Evolutionary conservation across 1,140 invertebrate genomes (phyloP).

Genomic region (Drosophila erecta): DNA sequence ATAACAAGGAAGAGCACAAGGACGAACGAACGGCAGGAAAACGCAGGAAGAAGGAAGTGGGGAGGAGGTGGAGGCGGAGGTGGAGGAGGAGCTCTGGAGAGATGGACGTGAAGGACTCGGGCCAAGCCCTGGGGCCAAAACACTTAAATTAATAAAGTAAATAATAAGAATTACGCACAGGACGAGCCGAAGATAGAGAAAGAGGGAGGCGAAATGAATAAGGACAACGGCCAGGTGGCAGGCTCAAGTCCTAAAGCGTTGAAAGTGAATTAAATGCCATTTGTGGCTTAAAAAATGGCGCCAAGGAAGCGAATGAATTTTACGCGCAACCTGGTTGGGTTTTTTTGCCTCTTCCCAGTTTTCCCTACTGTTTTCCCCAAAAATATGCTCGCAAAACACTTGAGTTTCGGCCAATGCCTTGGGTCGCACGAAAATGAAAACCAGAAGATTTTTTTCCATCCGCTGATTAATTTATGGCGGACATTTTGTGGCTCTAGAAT

Average conservation of each 20-base stretch:
- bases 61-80: background rate
- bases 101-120: conserved; percentile 21
- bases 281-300: conserved; percentile 66
- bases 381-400: conserved; percentile 9
- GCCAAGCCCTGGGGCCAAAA: conserved; percentile 59
- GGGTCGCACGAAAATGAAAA: conserved; percentile 2
- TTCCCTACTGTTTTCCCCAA: background rate
- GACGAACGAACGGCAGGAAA: background rate
- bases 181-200: conserved; percentile 5
- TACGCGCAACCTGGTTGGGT: conserved; percentile 17
- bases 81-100: background rate
- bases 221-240: conserved; percentile 45
- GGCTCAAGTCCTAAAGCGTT: conserved; percentile 37
- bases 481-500: conserved; percentile 48
- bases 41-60: background rate
- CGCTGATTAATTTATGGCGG: conserved; percentile 77
- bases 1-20: conserved; percentile 19
- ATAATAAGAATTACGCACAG: conserved; percentile 74
- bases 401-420: conserved; percentile 1
- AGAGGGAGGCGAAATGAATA: background rate
- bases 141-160: conserved; percentile 84
- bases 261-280: conserved; percentile 81
- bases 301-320: conserved; percentile 16
- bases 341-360: conserved; percentile 9
- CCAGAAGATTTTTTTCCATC: conserved; percentile 31